These are phyloP conservation scores for Neosilurus mollespiculum DNA, from an alignment of 2,797 vertebrate species.

Conservation along the genomic window DNA sequence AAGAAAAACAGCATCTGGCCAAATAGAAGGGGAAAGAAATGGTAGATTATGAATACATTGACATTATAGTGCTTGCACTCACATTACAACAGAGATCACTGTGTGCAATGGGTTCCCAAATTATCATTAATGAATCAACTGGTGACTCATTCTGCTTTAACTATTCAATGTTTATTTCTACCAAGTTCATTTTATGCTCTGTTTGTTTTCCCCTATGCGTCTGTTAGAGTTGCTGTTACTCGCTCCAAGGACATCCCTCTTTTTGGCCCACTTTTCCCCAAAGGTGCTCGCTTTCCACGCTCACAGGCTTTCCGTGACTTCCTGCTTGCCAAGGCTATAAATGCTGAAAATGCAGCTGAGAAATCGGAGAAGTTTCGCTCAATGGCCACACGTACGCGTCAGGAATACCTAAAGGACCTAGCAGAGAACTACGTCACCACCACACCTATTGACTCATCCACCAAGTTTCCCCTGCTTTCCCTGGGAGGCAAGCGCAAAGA, in stretches of 20 bases:
- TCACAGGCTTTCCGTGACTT: slow-evolving; percentile 84
- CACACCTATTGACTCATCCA: slow-evolving; percentile 85
- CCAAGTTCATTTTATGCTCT: background rate
- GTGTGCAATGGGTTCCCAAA: too few relatives aligned
- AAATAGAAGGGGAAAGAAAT: background rate
- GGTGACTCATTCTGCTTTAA: background rate
- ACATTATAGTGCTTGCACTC: background rate
- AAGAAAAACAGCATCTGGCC: background rate
- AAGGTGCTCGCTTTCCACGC: slow-evolving; percentile 78
- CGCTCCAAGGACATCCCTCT: slow-evolving; percentile 90
- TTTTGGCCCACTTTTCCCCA: slow-evolving; percentile 85
- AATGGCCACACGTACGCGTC: slow-evolving; percentile 89
- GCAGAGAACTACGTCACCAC: slow-evolving; percentile 88
- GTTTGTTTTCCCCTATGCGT: slow-evolving; percentile 1
- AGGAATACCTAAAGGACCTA: slow-evolving; percentile 90
- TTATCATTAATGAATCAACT: background rate
- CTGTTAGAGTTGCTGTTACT: slow-evolving; percentile 84
- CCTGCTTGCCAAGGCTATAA: slow-evolving; percentile 88
- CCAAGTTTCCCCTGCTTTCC: slow-evolving; percentile 84
- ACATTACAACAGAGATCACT: background rate
- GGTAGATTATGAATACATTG: background rate
- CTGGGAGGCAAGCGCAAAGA: slow-evolving; percentile 84
- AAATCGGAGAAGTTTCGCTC: slow-evolving; percentile 89
- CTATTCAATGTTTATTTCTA: background rate
- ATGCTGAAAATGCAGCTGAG: slow-evolving; percentile 87